These are phyloP conservation scores for Heterodera carotae DNA, from an alignment of 1,140 invertebrate genomes.

Conservation along the genomic window DNA sequence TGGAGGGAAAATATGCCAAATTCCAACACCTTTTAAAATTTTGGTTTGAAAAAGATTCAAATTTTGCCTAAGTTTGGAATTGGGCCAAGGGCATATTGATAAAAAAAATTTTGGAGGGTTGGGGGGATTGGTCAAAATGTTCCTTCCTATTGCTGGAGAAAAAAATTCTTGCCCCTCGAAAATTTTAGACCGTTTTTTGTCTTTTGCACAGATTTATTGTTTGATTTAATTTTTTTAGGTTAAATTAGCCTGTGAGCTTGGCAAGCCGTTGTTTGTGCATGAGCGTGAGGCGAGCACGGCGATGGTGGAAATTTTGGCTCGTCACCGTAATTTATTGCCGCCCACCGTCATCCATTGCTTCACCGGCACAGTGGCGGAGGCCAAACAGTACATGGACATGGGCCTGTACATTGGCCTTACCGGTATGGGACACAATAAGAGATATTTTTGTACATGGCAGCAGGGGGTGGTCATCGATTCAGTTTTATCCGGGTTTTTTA, in stretches of 20 bases:
- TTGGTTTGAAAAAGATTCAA: too few species aligned
- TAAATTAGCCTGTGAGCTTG: constrained; percentile 80
- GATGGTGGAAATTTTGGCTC: constrained; percentile 69
- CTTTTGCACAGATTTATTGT: not conserved
- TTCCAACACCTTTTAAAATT: too few species aligned
- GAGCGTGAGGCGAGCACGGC: constrained; percentile 86
- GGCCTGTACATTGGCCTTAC: constrained; percentile 85
- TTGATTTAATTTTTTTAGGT: constrained; percentile 70
- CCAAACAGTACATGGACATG: constrained; percentile 80
- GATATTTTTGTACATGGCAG: too few species aligned
- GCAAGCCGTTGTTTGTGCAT: constrained; percentile 86
- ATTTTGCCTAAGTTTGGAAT: too few species aligned
- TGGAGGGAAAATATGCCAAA: too few species aligned
- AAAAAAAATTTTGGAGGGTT: too few species aligned
- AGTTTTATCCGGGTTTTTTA: too few species aligned
- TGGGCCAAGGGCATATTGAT: too few species aligned
- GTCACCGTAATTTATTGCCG: constrained; percentile 52
- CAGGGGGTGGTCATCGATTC: too few species aligned
- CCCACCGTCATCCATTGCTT: constrained; percentile 88
- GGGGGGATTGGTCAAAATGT: too few species aligned
- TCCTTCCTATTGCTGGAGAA: too few species aligned
- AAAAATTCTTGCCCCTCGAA: too few species aligned
- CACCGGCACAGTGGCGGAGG: constrained; percentile 82
- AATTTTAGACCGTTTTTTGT: not conserved
- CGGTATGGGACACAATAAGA: constrained; percentile 70